phyloP scores from a whole-genome alignment of 2,888 invertebrate species.

The Sarcophaga subvicina region DNA sequence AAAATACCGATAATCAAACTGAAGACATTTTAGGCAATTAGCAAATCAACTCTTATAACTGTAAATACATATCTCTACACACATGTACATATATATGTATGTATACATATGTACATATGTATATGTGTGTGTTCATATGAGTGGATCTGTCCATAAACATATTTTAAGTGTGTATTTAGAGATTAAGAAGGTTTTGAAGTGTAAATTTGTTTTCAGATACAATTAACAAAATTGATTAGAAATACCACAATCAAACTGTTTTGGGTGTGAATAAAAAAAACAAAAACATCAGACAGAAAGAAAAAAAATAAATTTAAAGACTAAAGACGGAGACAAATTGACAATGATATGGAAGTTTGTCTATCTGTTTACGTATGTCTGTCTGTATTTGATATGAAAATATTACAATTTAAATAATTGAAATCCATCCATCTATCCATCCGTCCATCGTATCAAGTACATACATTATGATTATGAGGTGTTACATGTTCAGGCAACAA shows the following conservation, averaged over 20 bases:
- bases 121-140: not conserved
- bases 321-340: constrained; percentile 1
- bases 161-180: constrained; percentile 53
- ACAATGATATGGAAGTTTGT: not conserved
- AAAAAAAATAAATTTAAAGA: not conserved
- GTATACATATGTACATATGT: not conserved
- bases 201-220: constrained; percentile 68
- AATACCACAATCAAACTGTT: constrained; percentile 12
- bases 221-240: constrained; percentile 68
- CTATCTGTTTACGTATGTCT: not conserved
- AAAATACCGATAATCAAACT: constrained; percentile 79
- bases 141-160: constrained; percentile 57
- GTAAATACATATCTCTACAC: constrained; percentile 61
- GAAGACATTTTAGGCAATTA: constrained; percentile 81
- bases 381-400: constrained; percentile 23
- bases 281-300: no score
- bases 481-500: not conserved
- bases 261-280: not conserved
- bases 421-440: constrained; percentile 1
- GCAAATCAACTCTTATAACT: constrained; percentile 78
- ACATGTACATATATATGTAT: not conserved
- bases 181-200: constrained; percentile 70
- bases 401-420: constrained; percentile 55
- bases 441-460: no score
- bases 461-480: constrained; percentile 49